Evolutionary conservation across 2,797 vertebrate genomes (phyloP).

Genomic region (Oophaga sylvatica): DNA sequence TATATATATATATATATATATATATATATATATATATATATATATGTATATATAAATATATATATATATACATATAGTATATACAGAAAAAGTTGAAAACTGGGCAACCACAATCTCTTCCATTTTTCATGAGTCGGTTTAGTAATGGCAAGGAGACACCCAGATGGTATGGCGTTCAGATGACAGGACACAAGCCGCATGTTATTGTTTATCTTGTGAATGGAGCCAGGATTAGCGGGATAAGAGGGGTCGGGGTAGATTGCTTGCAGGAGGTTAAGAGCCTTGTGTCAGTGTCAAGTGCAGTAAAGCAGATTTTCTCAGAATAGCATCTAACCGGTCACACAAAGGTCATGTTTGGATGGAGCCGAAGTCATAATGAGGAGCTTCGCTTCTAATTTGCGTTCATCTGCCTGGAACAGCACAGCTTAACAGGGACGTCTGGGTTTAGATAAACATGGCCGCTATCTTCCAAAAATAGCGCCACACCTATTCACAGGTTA

Average conservation of each 20-base stretch:
- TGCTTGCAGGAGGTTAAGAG: background rate
- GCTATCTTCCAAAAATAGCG: too few relatives aligned
- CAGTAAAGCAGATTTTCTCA: conserved; percentile 34
- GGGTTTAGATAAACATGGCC: background rate
- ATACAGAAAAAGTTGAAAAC: too few relatives aligned
- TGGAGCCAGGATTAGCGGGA: background rate
- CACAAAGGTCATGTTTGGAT: conserved; percentile 23
- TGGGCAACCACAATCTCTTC: background rate
- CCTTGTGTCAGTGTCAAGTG: conserved; percentile 7
- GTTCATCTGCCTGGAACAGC: background rate
- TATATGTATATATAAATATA: too few relatives aligned
- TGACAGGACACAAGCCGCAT: background rate
- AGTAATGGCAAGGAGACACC: background rate
- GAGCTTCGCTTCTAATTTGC: background rate
- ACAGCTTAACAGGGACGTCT: background rate
- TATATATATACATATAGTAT: too few relatives aligned
- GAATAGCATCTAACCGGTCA: conserved; percentile 21
- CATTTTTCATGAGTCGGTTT: background rate
- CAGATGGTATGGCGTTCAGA: background rate
- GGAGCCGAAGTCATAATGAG: background rate
- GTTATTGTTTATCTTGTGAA: conserved; percentile 18
- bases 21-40: too few relatives aligned
- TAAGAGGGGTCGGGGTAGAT: background rate
- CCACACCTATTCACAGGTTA: too few relatives aligned
- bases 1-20: too few relatives aligned